Evolutionary conservation across 2,888 invertebrate genomes (phyloP), one percentile per base, ranked within the genome.

Genomic region (Dasypolia templi): DNA sequence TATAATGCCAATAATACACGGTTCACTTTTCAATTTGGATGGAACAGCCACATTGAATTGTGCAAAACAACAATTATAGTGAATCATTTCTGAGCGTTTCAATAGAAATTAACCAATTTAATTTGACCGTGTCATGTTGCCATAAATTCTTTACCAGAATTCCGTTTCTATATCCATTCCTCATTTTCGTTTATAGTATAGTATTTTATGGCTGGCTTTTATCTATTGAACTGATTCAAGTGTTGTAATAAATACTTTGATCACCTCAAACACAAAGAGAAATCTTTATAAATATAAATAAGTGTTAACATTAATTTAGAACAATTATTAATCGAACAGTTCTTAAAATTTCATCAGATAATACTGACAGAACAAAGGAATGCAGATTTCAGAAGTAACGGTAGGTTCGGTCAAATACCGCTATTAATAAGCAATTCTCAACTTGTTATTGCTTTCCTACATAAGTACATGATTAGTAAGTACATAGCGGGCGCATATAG

Each of bases 151-250:
- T 26, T n/a, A 56, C n/a, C 19, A 39, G 2, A 32, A 39, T 56
- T 26, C n/a, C 0, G 63, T 19, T 74, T 74, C n/a, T 12, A 26
- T 32, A 39, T 58, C 2, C 64, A 73, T 75, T 75, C 55, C 29
- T 76, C 32, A 26, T 46, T 46, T 12, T 32, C 12, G 12, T 74
- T 49, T 68, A 32, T 42, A 11, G 39, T 39, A 14, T 44, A 70
- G 2, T n/a, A 0, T 67, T 56, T 44, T 39, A 56, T 14, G n/a
- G 7, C 9, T 22, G 29, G 4, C 5, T 11, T 56, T 75, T 56
- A 74, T 68, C 56, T 68, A 49, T 58, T 68, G 14, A 56, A 49
- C 6, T 9, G 7, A 19, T 56, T 44, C 11, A 35, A 32, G 2
- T 58, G 29, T 74, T 74, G 29, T 26, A 58, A 26, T n/a, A n/a